Base-by-base conservation (phyloP, 2,113 vertebrate genomes). In the Meles meles region DNA sequence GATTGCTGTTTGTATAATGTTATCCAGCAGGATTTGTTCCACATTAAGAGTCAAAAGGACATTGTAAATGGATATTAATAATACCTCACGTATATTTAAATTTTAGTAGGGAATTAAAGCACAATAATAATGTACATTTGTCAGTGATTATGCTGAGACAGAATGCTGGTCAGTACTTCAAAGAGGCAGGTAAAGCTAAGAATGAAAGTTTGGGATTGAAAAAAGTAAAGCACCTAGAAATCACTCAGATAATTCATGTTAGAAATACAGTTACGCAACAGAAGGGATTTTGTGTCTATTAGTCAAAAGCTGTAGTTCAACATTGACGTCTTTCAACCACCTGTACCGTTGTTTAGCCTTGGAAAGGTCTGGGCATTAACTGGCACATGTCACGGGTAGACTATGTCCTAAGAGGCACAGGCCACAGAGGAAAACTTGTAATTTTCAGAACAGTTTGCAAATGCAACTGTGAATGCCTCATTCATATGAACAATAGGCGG, bases 41-140 rank as follows among this genome's bases (percentile, higher is more conserved):
- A 34, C 59, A 85, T 92, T 93, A 97, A 91, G 21, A 86, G 94
- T 80, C 74, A 86, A 88, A 96, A 88, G 72, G 91, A 97, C 44
- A 93, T 27, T 94, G 82, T 63, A 74, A 94, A 69, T 89, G 6
- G 57, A 76, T 82, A 82, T 89, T 83, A 93, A 88, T 90, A 97
- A 94, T 55, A 79, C n/a, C 47, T 89, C 69, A 92, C 63, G 39
- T 93, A 81, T 97, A 86, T 69, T 82, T 88, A 80, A 81, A 86
- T 52, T 91, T 94, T 72, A 93, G 69, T 81, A 52, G 61, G 21
- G 37, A 97, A 97, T 96, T 88, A 96, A 84, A 92, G 27, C 15
- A 65, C 31, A 63, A 84, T 88, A 88, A 63, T 88, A 79, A 77
- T 72, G 44, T 77, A 31, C 29, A 94, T 67, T 90, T 93, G 88